Base-by-base conservation (phyloP, 1,140 invertebrate genomes). In the Acyrthosiphon pisum region DNA sequence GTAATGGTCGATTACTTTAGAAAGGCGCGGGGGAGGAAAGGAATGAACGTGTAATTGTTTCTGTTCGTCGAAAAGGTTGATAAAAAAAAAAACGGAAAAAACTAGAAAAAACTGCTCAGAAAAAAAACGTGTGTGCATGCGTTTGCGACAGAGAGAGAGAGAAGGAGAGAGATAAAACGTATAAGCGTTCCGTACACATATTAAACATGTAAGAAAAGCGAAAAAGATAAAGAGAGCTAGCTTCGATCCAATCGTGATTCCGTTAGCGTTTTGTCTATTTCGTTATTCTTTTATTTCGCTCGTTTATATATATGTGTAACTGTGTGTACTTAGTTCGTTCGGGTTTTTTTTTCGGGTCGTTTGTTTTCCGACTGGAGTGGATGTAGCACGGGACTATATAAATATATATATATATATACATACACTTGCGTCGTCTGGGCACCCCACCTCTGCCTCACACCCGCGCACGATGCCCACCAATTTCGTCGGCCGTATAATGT, bases 201-300 rank as follows among this genome's bases (percentile, higher is more conserved):
- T 76, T 76, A 76, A n/a, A 35, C 60, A 76, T 35, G 60, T 76
- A 76, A 18, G n/a, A n/a, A 53, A 87, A 48, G 6, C 35, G 46
- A 35, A 48, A 87, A 20, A 46, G 6, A 44, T 30, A 48, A 48
- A 87, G 30, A 46, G 30, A 18, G 46, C 18, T 35, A 18, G 46
- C 18, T 35, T 53, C 46, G 44, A 48, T 87, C 87, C 87, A 53
- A 53, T 89, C 50, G 89, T 30, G 53, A 68, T 90, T 90, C 89
- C 37, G 89, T 90, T 90, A 44, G 41, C 56, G 89, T 90, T 90
- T 90, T 30, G 53, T 68, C 56, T 90, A 90, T 90, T 90, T 90
- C 56, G 89, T 68, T 90, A 60, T 60, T 56, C 23, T 60, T 60
- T 90, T 56, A 26, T 60, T 90, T 90, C 48, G 9, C 18, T 56